A percentile compares a stretch with the other conserved stretches of the same genome.
These are phyloP conservation scores for Coregonus ussuriensis DNA, from an alignment of 2,797 vertebrate species.

Conservation along the genomic window DNA sequence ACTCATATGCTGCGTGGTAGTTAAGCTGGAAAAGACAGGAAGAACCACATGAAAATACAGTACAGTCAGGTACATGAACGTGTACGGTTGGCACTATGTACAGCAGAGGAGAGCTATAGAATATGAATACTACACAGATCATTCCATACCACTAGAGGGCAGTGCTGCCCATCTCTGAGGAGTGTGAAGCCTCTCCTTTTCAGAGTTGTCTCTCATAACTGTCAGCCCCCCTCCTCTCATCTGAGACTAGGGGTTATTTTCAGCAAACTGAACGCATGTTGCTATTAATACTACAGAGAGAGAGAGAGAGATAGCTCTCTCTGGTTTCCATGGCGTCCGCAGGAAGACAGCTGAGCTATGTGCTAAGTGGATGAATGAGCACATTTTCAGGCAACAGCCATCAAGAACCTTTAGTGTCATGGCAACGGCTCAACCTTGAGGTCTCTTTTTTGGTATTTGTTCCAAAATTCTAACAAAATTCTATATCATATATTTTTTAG, in stretches of 20 bases:
- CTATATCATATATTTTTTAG: neutral
- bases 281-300: slow-evolving; percentile 79
- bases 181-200: neutral
- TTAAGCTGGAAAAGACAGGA: slow-evolving; percentile 78
- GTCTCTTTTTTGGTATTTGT: slow-evolving; percentile 17
- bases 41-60: slow-evolving; percentile 1
- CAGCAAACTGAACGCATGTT: slow-evolving; percentile 64
- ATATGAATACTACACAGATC: neutral
- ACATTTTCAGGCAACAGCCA: slow-evolving; percentile 53
- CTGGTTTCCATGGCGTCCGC: slow-evolving; percentile 75
- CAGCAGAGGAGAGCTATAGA: neutral
- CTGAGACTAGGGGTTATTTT: slow-evolving; percentile 69
- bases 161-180: slow-evolving; percentile 21
- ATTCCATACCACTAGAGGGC: slow-evolving; percentile 55
- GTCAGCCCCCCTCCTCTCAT: slow-evolving; percentile 56
- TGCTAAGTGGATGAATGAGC: slow-evolving; percentile 52
- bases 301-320: slow-evolving; percentile 52
- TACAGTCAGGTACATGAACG: slow-evolving; percentile 46
- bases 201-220: slow-evolving; percentile 11
- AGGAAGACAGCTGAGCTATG: slow-evolving; percentile 67
- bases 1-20: slow-evolving; percentile 88
- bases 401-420: slow-evolving; percentile 24
- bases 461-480: neutral
- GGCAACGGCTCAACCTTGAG: slow-evolving; percentile 33
- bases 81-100: slow-evolving; percentile 75